A percentile compares a stretch with the other conserved stretches of the same genome.
Evolutionary conservation across 2,113 vertebrate genomes (phyloP).

Genomic region (Petroica traversi): DNA sequence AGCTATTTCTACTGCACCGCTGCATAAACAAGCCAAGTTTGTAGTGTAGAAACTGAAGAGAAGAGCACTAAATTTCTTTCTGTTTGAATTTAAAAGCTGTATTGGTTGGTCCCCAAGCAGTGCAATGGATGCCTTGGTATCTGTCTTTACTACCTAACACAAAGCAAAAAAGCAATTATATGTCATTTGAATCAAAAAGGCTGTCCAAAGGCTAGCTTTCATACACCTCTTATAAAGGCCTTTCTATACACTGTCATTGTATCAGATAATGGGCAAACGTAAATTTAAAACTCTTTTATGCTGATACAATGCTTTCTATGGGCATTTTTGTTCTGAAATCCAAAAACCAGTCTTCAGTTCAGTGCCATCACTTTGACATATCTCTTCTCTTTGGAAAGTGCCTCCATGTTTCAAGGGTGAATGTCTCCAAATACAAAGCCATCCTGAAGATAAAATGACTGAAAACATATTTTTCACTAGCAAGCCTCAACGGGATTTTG

Average conservation of each 20-base stretch:
- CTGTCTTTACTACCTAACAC: neutral
- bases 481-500: neutral
- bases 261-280: neutral
- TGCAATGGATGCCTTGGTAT: neutral
- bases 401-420: neutral
- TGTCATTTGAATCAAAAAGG: neutral
- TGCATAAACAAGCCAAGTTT: neutral
- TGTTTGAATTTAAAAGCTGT: neutral
- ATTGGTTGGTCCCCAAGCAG: neutral
- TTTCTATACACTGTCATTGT: neutral
- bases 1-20: neutral
- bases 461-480: neutral
- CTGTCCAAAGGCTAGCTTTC: neutral
- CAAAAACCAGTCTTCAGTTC: neutral
- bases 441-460: neutral
- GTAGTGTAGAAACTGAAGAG: neutral
- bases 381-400: neutral
- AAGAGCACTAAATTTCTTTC: neutral
- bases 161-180: neutral
- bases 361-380: neutral
- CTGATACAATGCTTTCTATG: neutral
- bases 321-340: neutral
- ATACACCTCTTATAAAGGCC: neutral
- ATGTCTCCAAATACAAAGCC: neutral
- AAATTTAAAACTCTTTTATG: neutral